Evolutionary conservation across 2,113 vertebrate genomes (phyloP), one percentile per base, ranked within the genome.

Genomic region (Carlito syrichta): DNA sequence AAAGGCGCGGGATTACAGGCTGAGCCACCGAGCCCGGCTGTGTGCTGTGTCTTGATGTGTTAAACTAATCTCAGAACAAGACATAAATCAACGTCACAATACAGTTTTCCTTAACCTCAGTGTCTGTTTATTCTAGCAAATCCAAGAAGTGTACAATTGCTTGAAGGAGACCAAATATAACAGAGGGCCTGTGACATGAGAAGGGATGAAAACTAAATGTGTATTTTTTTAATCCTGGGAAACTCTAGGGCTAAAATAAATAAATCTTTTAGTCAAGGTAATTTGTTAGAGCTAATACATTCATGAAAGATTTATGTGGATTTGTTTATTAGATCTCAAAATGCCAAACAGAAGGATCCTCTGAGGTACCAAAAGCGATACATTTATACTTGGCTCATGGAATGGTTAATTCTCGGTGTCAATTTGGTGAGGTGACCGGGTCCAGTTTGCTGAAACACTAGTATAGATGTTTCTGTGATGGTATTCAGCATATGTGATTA

Each of bases 241-340:
- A 95, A 91, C 5, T 4, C 22, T 88, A 27, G 13, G 17, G 0
- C 27, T 85, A 63, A 93, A 93, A 50, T 88, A 84, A 84, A 62
- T 22, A 52, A 32, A 48, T 63, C 14, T 82, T 86, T 96, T 62
- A 69, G 19, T 87, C 54, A 93, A 87, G 13, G 54, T 78, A 74
- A 43, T 94, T 89, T 86, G 32, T 95, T 68, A 79, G 40, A 76
- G n/a, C 54, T 71, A 95, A 86, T 12, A 40, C 35, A 76, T 66
- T 87, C 60, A 77, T 86, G 40, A 91, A 74, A 48, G 13, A 4
- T 66, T 91, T 23, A 68, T 86, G 56, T 68, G 22, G 52, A 74
- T 88, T 91, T 96, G 10, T 68, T 91, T 40, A 73, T 40, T 48
- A 91, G 40, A 54, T 97, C 60, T 84, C 22, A 54, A 86, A 93